Base-by-base conservation (phyloP, 2,888 invertebrate species). In the Heliconius ismenius region DNA sequence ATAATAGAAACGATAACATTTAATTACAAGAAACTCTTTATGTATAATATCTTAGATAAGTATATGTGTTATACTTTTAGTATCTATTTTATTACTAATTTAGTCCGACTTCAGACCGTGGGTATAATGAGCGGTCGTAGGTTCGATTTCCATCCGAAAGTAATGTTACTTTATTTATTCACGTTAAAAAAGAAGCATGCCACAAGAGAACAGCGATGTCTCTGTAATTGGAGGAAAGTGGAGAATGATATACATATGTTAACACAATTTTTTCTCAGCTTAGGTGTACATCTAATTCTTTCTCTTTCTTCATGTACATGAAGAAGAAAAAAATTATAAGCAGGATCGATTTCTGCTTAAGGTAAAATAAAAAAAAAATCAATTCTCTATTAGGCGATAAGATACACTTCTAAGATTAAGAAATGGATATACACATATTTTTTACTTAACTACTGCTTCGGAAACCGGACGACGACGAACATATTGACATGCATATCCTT, bases 1-100 rank as follows among this genome's bases (percentile, higher is more conserved):
- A 28, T 69, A 49, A 21, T 58, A 54, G 69, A 69, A 69, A 32
- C 69, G 69, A 69, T 69, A 49, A 69, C 32, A 13, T 32, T n/a
- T 28, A 54, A 69, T 54, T 54, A n/a, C 69, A 54, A 54, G 26
- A 49, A 68, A 39, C 26, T 24, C 7, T 60, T 60, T 60, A 60
- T 11, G 4, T 28, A 10, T 21, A 26, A 49, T 39, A 28, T 3
- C 0, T 15, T 4, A 69, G 49, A 49, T 21, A 69, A 54, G 26
- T 28, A 49, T 49, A 28, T 9, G 26, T 43, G 67, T 43, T 28
- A 26, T 24, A 24, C 4, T 60, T 60, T 60, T 4, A 60, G n/a
- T n/a, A 58, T 58, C 54, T 10, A 1, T n/a, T 58, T 58, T 58
- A 58, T 10, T n/a, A 58, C 58, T n/a, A n/a, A n/a, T n/a, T n/a